These are phyloP conservation scores for Echinarachnius parma DNA, from an alignment of 53 echinoderm and acorn worm genomes.

Conservation along the genomic window DNA sequence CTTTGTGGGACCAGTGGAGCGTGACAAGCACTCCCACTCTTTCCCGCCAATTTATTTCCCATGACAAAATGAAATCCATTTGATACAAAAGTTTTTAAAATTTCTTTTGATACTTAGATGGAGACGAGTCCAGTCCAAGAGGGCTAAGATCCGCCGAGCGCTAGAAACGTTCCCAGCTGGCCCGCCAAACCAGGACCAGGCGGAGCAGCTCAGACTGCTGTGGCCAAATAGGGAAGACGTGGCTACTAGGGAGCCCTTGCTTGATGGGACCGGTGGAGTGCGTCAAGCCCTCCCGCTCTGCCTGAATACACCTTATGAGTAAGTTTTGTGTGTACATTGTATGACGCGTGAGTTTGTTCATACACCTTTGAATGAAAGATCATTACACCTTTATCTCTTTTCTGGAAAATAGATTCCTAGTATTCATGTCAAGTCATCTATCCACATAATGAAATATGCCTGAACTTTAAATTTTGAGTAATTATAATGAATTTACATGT, in stretches of 20 bases:
- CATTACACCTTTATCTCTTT: too few relatives aligned
- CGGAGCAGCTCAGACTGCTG: slow-evolving; percentile 65
- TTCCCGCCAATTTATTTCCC: too few relatives aligned
- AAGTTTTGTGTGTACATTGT: neutral
- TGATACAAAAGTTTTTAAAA: neutral
- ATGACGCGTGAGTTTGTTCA: neutral
- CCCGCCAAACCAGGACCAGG: slow-evolving; percentile 56
- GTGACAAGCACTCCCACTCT: too few relatives aligned
- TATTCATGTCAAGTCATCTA: too few relatives aligned
- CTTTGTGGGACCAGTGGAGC: too few relatives aligned
- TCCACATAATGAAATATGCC: too few relatives aligned
- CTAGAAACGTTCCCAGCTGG: slow-evolving; percentile 87
- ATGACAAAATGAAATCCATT: too few relatives aligned
- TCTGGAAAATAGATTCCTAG: too few relatives aligned
- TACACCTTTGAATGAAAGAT: too few relatives aligned
- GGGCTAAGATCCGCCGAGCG: slow-evolving; percentile 65
- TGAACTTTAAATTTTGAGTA: too few relatives aligned
- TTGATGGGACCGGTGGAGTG: neutral
- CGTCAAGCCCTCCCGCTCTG: slow-evolving; percentile 30
- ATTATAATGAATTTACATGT: too few relatives aligned
- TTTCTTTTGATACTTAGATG: slow-evolving; percentile 53
- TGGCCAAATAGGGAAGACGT: slow-evolving; percentile 51
- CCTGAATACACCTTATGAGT: slow-evolving; percentile 71
- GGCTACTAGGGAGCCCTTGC: neutral
- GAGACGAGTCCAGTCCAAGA: slow-evolving; percentile 55